Base-by-base conservation (phyloP, 2,888 invertebrate species). In the Caenorhabditis afra region DNA sequence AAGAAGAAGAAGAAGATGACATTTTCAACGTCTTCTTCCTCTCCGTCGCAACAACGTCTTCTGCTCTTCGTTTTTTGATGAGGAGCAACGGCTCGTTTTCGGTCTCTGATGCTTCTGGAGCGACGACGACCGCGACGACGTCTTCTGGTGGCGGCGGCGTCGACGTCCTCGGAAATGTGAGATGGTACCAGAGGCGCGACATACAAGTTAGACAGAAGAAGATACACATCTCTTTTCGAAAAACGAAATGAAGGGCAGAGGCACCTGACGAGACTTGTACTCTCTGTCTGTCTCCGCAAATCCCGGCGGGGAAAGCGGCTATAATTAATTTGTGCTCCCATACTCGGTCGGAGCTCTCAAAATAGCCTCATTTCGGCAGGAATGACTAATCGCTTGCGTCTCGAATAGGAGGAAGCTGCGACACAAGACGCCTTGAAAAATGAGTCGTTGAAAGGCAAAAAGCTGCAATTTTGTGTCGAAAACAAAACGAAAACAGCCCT, bases 351-450 rank as follows among this genome's bases (percentile, higher is more conserved):
- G 3, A 29, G 3, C 44, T 44, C 44, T 29, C 29, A 29, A 29
- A 29, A 29, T 29, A 29, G 29, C 29, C 29, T 29, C 29, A 29
- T 29, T 29, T 29, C 29, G 29, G 29, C n/a, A 20, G 12, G 67
- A 58, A 58, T 58, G 57, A 58, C 58, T 67, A 67, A 67, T 67
- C 49, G 47, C 57, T 39, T 58, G 35, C 14, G 12, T 41, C 41
- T 55, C 55, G 29, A 16, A 41, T 29, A 29, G 29, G 22, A 8
- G n/a, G n/a, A n/a, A n/a, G n/a, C n/a, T n/a, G n/a, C n/a, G n/a
- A n/a, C n/a, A n/a, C 22, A 41, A 20, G 12, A 37, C 41, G 41
- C 2, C 2, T 49, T 67, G 67, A 67, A 67, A 67, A 67, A 67
- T 58, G 58, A 67, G 57, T 14, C 37, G 22, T 67, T 57, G 58